phyloP scores from a whole-genome alignment of 1,140 invertebrate species.

The Drosophila tristis region DNA sequence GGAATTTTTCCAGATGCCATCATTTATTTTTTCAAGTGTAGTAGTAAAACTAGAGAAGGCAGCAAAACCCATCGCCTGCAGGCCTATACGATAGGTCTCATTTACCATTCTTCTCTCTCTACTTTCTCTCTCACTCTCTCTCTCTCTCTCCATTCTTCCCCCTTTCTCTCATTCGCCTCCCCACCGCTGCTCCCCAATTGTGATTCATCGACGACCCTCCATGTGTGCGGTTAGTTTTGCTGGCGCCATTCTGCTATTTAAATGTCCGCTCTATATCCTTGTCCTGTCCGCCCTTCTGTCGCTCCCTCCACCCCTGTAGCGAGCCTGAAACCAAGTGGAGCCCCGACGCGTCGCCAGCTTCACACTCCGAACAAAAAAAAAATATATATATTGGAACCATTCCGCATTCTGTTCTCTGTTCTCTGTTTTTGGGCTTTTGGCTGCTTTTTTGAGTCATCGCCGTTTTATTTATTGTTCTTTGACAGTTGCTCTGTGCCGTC shows the following conservation, averaged over 20 bases:
- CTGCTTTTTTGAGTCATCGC: conserved; percentile 66
- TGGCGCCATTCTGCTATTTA: conserved; percentile 75
- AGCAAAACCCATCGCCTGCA: conserved; percentile 12
- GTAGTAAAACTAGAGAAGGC: not conserved
- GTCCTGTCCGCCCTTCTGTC: conserved; percentile 52
- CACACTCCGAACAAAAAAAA: conserved; percentile 42
- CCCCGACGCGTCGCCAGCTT: conserved; percentile 63
- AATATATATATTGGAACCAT: conserved; percentile 8
- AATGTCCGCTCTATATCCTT: conserved; percentile 72
- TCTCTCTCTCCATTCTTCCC: conserved; percentile 21
- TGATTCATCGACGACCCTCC: conserved; percentile 48
- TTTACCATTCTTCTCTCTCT: no score
- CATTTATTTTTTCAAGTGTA: not conserved
- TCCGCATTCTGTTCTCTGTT: conserved; percentile 14
- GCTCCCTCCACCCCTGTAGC: not conserved
- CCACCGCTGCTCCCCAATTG: conserved; percentile 19
- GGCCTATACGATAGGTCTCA: conserved; percentile 9
- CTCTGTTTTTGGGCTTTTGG: conserved; percentile 30
- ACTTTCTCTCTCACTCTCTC: not conserved
- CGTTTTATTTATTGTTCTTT: conserved; percentile 61
- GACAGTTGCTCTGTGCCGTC: conserved; percentile 21
- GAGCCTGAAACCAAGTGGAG: conserved; percentile 8
- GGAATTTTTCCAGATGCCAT: no score
- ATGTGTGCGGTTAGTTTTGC: conserved; percentile 62
- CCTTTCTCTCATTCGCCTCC: conserved; percentile 7